Percentiles rank a stretch among this genome's conserved stretches.
Conservation (phyloP, 2,888 invertebrate genomes). For the Heliconius cydno region DNA sequence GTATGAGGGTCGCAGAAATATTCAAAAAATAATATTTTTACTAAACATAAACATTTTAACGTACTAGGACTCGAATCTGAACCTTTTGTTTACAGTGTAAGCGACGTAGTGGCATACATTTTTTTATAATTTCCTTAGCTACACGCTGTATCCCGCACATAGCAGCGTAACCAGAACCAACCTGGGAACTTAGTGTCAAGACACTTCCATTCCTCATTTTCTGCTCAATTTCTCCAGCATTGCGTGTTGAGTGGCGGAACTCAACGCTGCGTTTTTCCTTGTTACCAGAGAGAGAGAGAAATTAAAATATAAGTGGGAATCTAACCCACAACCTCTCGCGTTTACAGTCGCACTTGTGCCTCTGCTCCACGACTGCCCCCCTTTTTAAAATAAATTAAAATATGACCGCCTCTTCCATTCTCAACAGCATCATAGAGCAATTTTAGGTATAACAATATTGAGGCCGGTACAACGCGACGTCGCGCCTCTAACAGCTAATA, state of each 20-base stretch:
- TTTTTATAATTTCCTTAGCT: too few relatives aligned
- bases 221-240: background rate
- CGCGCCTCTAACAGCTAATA: conserved; percentile 70
- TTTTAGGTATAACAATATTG: conserved; percentile 59
- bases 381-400: background rate
- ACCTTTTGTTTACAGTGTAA: too few relatives aligned
- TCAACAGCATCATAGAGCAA: conserved; percentile 44
- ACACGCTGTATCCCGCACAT: too few relatives aligned
- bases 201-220: too few relatives aligned
- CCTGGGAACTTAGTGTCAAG: too few relatives aligned
- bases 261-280: background rate
- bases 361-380: too few relatives aligned
- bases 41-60: too few relatives aligned
- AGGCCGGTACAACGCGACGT: conserved; percentile 56
- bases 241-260: background rate
- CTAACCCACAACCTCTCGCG: background rate
- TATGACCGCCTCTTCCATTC: conserved; percentile 45
- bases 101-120: too few relatives aligned
- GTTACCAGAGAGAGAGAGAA: background rate
- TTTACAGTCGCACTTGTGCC: background rate
- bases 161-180: too few relatives aligned
- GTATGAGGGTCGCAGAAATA: too few relatives aligned
- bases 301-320: background rate
- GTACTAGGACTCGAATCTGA: too few relatives aligned
- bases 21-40: too few relatives aligned